phyloP scores from a whole-genome alignment of 2,888 invertebrate genomes.

The Choreutis nemorana region DNA sequence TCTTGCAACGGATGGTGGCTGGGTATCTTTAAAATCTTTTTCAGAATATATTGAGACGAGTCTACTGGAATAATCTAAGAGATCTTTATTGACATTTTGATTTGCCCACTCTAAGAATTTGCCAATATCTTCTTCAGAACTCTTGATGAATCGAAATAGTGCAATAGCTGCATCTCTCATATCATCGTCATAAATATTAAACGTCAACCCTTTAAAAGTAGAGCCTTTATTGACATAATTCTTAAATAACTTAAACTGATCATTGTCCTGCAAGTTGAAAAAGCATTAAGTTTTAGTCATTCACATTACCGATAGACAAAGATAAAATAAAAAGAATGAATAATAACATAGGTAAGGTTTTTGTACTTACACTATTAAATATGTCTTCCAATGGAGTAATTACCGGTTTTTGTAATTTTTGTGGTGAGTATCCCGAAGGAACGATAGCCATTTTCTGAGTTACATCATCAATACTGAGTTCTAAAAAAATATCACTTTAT shows the following conservation, averaged over 20 bases:
- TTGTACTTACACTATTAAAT: slow-evolving; percentile 16
- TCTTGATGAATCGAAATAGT: slow-evolving; percentile 49
- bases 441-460: slow-evolving; percentile 23
- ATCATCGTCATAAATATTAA: slow-evolving; percentile 52
- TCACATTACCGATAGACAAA: neutral
- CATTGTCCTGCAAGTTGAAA: slow-evolving; percentile 32
- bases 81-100: slow-evolving; percentile 50
- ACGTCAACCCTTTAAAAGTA: slow-evolving; percentile 39
- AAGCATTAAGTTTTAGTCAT: slow-evolving; percentile 5
- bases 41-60: slow-evolving; percentile 45
- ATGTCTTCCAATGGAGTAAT: slow-evolving; percentile 15
- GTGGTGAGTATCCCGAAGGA: slow-evolving; percentile 22
- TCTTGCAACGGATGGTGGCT: slow-evolving; percentile 56
- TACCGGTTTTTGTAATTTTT: slow-evolving; percentile 16
- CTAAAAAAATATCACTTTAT: slow-evolving; percentile 11
- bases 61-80: slow-evolving; percentile 51
- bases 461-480: slow-evolving; percentile 18
- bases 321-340: neutral
- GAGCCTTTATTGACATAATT: slow-evolving; percentile 26
- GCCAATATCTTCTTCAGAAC: too few species aligned
- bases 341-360: neutral
- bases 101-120: slow-evolving; percentile 37
- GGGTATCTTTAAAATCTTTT: slow-evolving; percentile 21
- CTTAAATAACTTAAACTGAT: slow-evolving; percentile 23
- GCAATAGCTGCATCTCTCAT: slow-evolving; percentile 51